Percentiles rank a stretch among this genome's conserved stretches.
Conservation (phyloP, 2,113 vertebrate genomes). For the Vulpes vulpes region DNA sequence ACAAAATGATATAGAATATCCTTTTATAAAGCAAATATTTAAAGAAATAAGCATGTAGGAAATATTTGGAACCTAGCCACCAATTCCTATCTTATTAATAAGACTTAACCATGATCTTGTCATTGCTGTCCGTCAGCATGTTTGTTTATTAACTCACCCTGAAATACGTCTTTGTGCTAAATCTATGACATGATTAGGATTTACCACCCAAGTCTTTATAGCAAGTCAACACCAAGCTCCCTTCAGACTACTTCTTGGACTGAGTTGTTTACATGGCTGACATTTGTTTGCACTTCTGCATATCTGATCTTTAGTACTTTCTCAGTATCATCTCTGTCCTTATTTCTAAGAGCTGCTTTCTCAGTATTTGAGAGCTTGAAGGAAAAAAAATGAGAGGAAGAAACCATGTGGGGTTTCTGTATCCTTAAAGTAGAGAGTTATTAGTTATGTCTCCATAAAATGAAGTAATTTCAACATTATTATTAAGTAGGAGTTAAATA, state of each 20-base stretch:
- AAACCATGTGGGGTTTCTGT: background rate
- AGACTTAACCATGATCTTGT: background rate
- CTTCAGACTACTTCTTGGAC: background rate
- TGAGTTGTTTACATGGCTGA: background rate
- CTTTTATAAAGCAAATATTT: background rate
- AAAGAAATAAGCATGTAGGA: background rate
- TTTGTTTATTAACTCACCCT: background rate
- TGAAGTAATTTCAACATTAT: background rate
- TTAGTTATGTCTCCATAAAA: background rate
- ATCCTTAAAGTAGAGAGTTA: background rate
- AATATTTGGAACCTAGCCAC: background rate
- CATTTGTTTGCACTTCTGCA: background rate
- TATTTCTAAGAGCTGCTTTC: background rate
- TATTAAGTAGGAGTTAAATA: slow-evolving; percentile 4
- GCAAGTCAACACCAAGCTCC: background rate
- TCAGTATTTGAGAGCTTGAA: background rate
- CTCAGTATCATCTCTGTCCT: background rate
- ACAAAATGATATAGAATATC: background rate
- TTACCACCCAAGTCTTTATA: background rate
- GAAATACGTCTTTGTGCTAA: background rate
- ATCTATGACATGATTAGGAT: background rate
- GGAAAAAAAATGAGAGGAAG: background rate
- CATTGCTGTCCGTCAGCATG: background rate
- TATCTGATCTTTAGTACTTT: background rate
- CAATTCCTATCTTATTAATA: background rate